These are phyloP conservation scores for Anadara kagoshimensis DNA, from an alignment of 1,140 invertebrate genomes.

Conservation along the genomic window DNA sequence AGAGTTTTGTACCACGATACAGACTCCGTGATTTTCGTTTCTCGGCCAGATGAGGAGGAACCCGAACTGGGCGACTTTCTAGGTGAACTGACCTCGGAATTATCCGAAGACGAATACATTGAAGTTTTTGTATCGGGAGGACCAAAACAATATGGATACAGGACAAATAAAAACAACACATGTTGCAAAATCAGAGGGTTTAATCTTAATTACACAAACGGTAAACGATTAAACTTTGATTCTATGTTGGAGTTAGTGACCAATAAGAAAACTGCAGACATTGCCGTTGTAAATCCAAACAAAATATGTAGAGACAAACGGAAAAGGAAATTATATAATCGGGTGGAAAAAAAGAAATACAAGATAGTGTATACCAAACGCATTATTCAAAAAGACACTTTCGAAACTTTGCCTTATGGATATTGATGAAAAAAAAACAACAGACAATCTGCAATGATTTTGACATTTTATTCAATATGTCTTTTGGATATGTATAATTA, in stretches of 20 bases:
- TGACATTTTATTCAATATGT: neutral
- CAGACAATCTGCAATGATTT: neutral
- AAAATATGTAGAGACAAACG: slow-evolving; percentile 32
- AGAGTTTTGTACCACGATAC: slow-evolving; percentile 73
- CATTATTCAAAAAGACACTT: slow-evolving; percentile 15
- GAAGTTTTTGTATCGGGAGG: slow-evolving; percentile 42
- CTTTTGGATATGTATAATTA: neutral
- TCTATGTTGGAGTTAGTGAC: slow-evolving; percentile 18
- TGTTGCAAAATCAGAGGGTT: slow-evolving; percentile 46
- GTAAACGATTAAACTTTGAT: slow-evolving; percentile 30
- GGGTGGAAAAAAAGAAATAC: slow-evolving; percentile 31
- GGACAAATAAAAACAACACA: slow-evolving; percentile 24
- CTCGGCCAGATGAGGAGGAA: neutral
- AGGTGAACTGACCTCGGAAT: slow-evolving; percentile 41
- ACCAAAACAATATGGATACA: slow-evolving; percentile 46
- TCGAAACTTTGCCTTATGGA: slow-evolving; percentile 38
- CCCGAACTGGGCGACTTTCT: slow-evolving; percentile 28
- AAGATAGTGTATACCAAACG: slow-evolving; percentile 37
- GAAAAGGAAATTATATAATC: slow-evolving; percentile 26
- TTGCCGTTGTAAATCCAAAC: slow-evolving; percentile 23
- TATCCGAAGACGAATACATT: slow-evolving; percentile 34
- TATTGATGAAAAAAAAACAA: slow-evolving; percentile 31
- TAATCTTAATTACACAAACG: slow-evolving; percentile 35
- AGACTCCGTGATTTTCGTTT: slow-evolving; percentile 52
- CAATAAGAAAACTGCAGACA: neutral